Percentiles rank a stretch among this genome's conserved stretches.
Conservation (phyloP, 2,113 vertebrate species). For the Axis porcinus region DNA sequence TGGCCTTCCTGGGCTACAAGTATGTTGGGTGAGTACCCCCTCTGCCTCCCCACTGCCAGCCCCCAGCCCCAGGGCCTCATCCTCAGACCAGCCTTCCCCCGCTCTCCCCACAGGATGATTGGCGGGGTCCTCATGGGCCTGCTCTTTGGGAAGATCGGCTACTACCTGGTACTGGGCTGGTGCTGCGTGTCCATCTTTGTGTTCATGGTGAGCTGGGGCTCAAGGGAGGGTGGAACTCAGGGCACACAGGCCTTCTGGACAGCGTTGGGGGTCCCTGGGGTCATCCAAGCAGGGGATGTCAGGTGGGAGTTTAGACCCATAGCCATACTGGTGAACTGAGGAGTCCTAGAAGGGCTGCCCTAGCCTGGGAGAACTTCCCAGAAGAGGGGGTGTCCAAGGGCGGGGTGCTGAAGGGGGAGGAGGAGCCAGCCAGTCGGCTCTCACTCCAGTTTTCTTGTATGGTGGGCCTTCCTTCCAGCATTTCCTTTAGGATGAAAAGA, state of each 20-base stretch:
- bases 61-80: background rate
- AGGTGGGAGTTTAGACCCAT: background rate
- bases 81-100: background rate
- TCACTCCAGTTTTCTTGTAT: background rate
- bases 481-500: background rate
- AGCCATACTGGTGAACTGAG: background rate
- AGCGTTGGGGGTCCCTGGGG: background rate
- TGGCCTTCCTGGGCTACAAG: conserved; percentile 94
- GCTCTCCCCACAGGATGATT: conserved; percentile 86
- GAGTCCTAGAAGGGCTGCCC: background rate
- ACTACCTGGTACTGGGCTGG: conserved; percentile 90
- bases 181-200: conserved; percentile 89
- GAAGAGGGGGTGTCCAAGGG: background rate
- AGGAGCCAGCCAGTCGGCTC: background rate
- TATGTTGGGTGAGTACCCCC: conserved; percentile 88
- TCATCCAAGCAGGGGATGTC: background rate
- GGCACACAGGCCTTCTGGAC: background rate
- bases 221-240: conserved; percentile 45
- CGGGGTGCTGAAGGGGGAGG: background rate
- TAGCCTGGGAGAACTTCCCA: background rate
- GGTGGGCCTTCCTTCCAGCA: background rate
- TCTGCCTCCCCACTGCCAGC: background rate
- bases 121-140: conserved; percentile 87
- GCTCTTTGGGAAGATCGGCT: conserved; percentile 87
- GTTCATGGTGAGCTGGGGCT: conserved; percentile 84